phyloP scores from a whole-genome alignment of 2,888 invertebrate species.

The Rhagium mordax region DNA sequence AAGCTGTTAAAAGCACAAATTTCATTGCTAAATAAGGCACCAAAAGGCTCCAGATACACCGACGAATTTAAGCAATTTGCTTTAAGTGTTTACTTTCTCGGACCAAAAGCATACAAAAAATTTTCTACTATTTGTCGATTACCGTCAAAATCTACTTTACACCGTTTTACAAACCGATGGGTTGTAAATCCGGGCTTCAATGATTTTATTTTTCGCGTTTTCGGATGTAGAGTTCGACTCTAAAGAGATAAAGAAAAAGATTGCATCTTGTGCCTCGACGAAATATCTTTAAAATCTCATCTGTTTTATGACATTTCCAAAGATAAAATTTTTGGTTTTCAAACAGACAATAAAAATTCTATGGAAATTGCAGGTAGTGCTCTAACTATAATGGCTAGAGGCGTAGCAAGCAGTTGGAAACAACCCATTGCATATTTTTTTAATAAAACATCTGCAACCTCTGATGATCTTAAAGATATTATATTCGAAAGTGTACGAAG shows the following conservation, averaged over 20 bases:
- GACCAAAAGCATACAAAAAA: not conserved
- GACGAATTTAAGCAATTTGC: not conserved
- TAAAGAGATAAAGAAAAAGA: not conserved
- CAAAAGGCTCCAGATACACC: not conserved
- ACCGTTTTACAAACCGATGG: no score
- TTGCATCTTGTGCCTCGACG: constrained; percentile 21
- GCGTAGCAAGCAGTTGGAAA: constrained; percentile 20
- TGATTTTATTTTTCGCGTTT: not conserved
- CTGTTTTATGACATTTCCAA: constrained; percentile 27
- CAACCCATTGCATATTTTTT: constrained; percentile 14
- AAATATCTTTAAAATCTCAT: constrained; percentile 18
- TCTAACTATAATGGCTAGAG: constrained; percentile 18
- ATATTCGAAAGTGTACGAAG: constrained; percentile 37
- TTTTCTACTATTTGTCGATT: not conserved
- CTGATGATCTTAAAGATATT: constrained; percentile 36
- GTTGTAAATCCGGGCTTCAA: not conserved
- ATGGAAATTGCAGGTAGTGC: not conserved
- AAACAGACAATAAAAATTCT: constrained; percentile 4
- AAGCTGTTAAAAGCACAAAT: no score
- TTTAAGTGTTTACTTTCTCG: not conserved
- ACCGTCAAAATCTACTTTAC: no score
- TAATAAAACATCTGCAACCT: not conserved
- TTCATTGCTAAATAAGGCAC: not conserved
- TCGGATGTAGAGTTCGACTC: not conserved
- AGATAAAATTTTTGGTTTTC: constrained; percentile 24